phyloP scores from a whole-genome alignment of 1,140 invertebrate species.

The Babylonia areolata region DNA sequence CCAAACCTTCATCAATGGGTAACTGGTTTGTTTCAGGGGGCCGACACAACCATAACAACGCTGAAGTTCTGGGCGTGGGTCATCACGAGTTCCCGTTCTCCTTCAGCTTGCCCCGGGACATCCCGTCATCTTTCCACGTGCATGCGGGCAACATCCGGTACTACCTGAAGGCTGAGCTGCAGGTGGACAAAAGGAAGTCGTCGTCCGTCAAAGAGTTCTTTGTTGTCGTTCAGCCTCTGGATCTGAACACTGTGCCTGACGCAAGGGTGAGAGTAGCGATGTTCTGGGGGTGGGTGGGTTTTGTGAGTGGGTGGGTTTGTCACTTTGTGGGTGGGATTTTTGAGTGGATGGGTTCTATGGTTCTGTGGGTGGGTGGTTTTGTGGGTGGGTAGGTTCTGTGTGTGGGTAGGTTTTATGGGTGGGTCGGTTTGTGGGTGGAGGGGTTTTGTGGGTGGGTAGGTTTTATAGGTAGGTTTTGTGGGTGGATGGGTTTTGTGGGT shows the following conservation, averaged over 20 bases:
- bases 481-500: background rate
- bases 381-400: too few relatives aligned
- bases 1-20: too few relatives aligned
- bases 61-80: background rate
- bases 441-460: too few relatives aligned
- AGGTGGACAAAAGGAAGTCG: background rate
- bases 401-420: too few relatives aligned
- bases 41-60: background rate
- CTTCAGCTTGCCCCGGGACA: background rate
- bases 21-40: background rate
- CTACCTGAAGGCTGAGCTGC: background rate
- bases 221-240: background rate
- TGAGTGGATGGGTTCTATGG: too few relatives aligned
- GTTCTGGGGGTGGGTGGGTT: background rate
- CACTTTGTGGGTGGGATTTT: too few relatives aligned
- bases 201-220: background rate
- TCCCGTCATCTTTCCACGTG: background rate
- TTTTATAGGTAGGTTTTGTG: too few relatives aligned
- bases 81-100: conserved; percentile 5
- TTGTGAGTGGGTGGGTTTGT: background rate
- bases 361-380: too few relatives aligned
- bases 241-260: background rate
- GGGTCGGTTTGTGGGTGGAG: too few relatives aligned
- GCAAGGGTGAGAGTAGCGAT: background rate
- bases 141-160: background rate